Conservation (phyloP, 2,113 vertebrate genomes). For the Tetraodon nigroviridis region DNA sequence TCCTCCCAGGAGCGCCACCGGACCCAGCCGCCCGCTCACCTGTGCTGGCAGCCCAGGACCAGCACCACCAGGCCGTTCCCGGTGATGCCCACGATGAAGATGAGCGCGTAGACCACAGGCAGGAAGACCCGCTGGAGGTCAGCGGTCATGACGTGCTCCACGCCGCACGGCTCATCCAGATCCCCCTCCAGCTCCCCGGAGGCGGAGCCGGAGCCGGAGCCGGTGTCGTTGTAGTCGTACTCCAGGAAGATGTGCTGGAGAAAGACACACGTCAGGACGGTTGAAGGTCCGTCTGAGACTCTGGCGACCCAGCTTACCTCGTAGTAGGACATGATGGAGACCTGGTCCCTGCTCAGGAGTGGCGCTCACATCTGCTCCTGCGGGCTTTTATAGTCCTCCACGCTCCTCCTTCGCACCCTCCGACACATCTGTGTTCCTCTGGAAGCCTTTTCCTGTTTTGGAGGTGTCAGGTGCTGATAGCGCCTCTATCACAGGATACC, state of each 20-base stretch:
- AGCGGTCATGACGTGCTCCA: conserved; percentile 73
- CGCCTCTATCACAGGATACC: conserved; percentile 66
- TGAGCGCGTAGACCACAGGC: conserved; percentile 88
- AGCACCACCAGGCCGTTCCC: conserved; percentile 93
- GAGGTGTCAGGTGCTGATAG: conserved; percentile 66
- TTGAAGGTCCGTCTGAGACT: too few relatives aligned
- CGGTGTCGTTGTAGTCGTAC: conserved; percentile 71
- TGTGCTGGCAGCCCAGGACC: conserved; percentile 95
- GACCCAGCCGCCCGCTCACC: conserved; percentile 36
- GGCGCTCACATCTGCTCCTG: conserved; percentile 8
- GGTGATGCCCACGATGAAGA: conserved; percentile 88
- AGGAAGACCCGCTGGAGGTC: conserved; percentile 87
- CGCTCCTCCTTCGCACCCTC: conserved; percentile 46
- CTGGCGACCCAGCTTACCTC: conserved; percentile 52
- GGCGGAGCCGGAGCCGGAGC: conserved; percentile 74
- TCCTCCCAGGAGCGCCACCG: fast-evolving
- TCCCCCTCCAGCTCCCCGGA: conserved; percentile 76
- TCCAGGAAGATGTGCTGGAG: conserved; percentile 67
- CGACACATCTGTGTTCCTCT: conserved; percentile 58
- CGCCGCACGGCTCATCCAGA: conserved; percentile 78
- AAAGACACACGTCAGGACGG: neutral
- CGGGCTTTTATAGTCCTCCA: conserved; percentile 40
- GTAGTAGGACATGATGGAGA: conserved; percentile 71
- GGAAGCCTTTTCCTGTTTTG: conserved; percentile 74
- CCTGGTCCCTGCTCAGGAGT: conserved; percentile 7